phyloP scores from a whole-genome alignment of 1,140 invertebrate genomes.

The Hydropsyche tenuis region DNA sequence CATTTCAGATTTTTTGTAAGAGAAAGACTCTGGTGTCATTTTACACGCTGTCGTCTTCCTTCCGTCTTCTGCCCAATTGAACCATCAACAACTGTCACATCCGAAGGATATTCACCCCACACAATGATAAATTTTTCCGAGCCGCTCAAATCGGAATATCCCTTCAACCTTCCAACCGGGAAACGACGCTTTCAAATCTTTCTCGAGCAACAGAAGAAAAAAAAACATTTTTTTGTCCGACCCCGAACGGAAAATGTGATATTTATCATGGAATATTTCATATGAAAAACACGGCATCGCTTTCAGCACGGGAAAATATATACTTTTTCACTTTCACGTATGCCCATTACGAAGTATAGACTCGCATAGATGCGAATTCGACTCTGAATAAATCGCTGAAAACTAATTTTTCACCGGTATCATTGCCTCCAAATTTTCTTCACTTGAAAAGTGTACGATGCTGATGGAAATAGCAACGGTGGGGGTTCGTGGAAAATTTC shows the following conservation, averaged over 20 bases:
- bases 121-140: conserved; percentile 30
- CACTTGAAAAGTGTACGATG: background rate
- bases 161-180: background rate
- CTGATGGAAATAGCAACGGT: background rate
- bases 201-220: background rate
- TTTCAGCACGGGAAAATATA: conserved; percentile 1
- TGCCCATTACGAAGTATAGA: background rate
- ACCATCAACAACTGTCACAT: conserved; percentile 34
- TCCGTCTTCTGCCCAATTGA: conserved; percentile 27
- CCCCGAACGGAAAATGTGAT: conserved; percentile 15
- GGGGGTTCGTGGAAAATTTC: conserved; percentile 10
- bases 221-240: conserved; percentile 10
- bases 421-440: background rate
- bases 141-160: conserved; percentile 8
- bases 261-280: conserved; percentile 24
- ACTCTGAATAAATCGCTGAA: conserved; percentile 20
- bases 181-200: conserved; percentile 11
- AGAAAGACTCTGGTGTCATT: conserved; percentile 21
- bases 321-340: background rate
- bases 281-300: conserved; percentile 24
- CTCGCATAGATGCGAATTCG: background rate
- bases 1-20: conserved; percentile 1
- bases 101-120: conserved; percentile 9
- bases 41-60: conserved; percentile 14
- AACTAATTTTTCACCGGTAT: conserved; percentile 29